Base-by-base conservation (phyloP, 2,888 invertebrate genomes). In the Caenorhabditis panamensis region DNA sequence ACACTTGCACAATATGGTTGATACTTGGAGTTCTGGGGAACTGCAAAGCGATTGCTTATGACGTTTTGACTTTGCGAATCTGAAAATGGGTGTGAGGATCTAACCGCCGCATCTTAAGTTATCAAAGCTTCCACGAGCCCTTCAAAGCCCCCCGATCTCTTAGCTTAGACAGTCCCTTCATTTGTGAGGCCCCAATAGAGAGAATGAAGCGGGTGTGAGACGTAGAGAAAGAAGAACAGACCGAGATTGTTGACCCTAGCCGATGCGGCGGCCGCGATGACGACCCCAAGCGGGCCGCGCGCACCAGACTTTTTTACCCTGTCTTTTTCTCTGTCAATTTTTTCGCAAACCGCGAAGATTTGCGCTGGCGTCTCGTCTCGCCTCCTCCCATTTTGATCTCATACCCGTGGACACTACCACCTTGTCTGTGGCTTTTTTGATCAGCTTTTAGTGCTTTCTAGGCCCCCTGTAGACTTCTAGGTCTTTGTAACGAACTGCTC, bases 301-400 rank as follows among this genome's bases (percentile, higher is more conserved):
- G 44, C 64, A 64, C 73, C 73, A 66, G 73, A 53, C 73, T 69
- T 67, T 77, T 63, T 77, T 67, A 37, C 62, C 49, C 67, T 44
- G 22, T 37, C 67, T 37, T 53, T 66, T 59, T 66, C 47, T 67
- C 56, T 61, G 36, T 49, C 67, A 68, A 67, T 66, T 66, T 67
- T 66, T 59, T 58, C 51, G 73, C 64, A 51, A 47, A 66, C 66
- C 64, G 49, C 37, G 18, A 51, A 73, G 72, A 66, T 73, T 58
- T 59, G 56, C 73, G 47, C 56, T 49, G 37, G 31, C 47, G 18
- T 22, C 20, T 20, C 58, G 31, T 36, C 66, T 54, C 53, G 16
- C 31, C 31, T 59, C 36, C 51, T n/a, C 31, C 31, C 9, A 6
- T 31, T 9, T 31, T 31, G 4, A 4, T 31, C 31, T n/a, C n/a